Percentiles rank a stretch among this genome's conserved stretches.
Evolutionary conservation across 1,140 invertebrate genomes (phyloP).

Genomic region (Mactra quadrangularis): DNA sequence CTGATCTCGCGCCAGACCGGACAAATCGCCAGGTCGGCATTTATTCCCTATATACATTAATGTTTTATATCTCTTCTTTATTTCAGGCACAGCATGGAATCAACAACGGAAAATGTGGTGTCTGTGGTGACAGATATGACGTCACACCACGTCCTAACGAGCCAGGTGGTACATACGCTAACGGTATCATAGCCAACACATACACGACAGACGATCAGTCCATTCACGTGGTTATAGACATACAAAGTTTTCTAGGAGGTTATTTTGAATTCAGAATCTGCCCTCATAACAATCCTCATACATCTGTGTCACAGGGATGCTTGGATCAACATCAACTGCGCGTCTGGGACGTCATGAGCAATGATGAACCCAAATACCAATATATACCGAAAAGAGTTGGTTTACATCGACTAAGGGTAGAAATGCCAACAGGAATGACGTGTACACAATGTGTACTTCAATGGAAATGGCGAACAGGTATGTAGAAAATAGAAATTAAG

Average conservation of each 20-base stretch:
- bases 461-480: conserved; percentile 95
- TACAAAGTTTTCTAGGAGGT: conserved; percentile 70
- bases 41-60: too few relatives aligned
- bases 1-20: too few relatives aligned
- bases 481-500: too few relatives aligned
- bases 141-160: conserved; percentile 76
- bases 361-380: conserved; percentile 40
- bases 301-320: conserved; percentile 63
- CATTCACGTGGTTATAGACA: conserved; percentile 65
- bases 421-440: conserved; percentile 91
- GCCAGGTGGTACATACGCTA: conserved; percentile 80
- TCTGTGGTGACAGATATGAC: conserved; percentile 82
- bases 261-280: conserved; percentile 75
- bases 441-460: conserved; percentile 95
- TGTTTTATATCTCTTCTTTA: too few relatives aligned
- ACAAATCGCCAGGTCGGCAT: too few relatives aligned
- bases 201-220: conserved; percentile 73
- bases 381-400: conserved; percentile 52
- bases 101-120: conserved; percentile 82
- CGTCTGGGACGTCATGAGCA: conserved; percentile 36
- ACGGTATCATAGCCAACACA: conserved; percentile 76
- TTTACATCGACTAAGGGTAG: conserved; percentile 62
- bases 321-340: conserved; percentile 58
- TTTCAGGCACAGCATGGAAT: conserved; percentile 66
- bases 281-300: conserved; percentile 59